Conservation (phyloP, 2,888 invertebrate genomes). For the Sinopyrophorus schimmeli region DNA sequence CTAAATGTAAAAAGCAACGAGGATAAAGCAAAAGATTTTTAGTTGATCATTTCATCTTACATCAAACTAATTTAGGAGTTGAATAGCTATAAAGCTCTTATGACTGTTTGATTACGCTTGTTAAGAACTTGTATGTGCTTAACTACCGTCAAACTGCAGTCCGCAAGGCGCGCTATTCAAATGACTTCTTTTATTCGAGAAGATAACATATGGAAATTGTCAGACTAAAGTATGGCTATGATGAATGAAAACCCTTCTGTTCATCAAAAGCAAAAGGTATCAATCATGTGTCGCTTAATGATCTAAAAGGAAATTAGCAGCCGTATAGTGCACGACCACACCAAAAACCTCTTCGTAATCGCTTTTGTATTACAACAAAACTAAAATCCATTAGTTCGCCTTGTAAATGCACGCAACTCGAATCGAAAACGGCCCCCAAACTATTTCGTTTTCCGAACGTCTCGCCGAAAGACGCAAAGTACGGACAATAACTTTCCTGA, state of each 20-base stretch:
- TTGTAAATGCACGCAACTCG: conserved; percentile 1
- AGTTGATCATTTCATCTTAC: conserved; percentile 1
- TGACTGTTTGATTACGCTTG: conserved; percentile 13
- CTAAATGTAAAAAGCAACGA: too few relatives aligned
- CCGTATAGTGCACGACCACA: conserved; percentile 1
- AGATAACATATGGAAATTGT: conserved; percentile 14
- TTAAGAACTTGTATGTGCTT: conserved; percentile 13
- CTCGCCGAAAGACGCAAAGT: too few relatives aligned
- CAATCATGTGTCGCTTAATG: conserved; percentile 15
- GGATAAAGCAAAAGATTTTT: too few relatives aligned
- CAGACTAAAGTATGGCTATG: conserved; percentile 2
- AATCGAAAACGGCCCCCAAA: neutral
- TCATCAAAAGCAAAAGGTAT: conserved; percentile 8
- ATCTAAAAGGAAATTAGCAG: conserved; percentile 10
- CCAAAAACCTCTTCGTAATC: conserved; percentile 8
- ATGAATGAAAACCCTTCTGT: conserved; percentile 5
- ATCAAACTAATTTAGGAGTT: neutral
- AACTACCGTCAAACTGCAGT: conserved; percentile 15
- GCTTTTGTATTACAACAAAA: conserved; percentile 8
- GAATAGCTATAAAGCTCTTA: conserved; percentile 6
- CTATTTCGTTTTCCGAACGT: neutral
- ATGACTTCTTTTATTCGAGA: conserved; percentile 8
- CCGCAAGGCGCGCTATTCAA: neutral
- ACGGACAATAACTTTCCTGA: conserved; percentile 28
- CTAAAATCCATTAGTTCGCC: conserved; percentile 10